Evolutionary conservation across 2,888 invertebrate genomes (phyloP).

Genomic region (Dendrolimus pini): DNA sequence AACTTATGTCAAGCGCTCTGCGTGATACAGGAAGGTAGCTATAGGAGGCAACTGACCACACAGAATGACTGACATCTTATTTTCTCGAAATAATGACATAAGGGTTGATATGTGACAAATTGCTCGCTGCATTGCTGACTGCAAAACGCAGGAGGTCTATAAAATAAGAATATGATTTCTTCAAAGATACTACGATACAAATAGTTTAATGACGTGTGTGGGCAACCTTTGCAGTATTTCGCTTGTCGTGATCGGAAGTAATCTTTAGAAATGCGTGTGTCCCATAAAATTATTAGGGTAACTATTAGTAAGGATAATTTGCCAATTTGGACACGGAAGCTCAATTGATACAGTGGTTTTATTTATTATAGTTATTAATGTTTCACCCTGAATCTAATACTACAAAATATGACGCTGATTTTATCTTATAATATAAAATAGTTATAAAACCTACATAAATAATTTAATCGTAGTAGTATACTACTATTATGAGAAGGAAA

Average conservation of each 20-base stretch:
- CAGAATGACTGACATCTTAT: constrained; percentile 56
- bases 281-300: constrained; percentile 7
- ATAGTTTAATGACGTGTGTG: constrained; percentile 24
- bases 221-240: constrained; percentile 21
- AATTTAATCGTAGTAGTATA: no score
- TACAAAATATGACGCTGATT: no score
- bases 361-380: no score
- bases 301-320: background rate
- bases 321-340: background rate
- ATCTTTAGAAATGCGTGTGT: constrained; percentile 37
- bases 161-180: constrained; percentile 30
- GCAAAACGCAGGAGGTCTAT: constrained; percentile 50
- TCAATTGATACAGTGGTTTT: background rate
- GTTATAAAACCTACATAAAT: no score
- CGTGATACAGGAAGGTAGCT: constrained; percentile 69
- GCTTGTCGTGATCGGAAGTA: constrained; percentile 54
- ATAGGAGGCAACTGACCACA: constrained; percentile 56
- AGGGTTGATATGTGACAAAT: constrained; percentile 60
- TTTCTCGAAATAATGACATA: constrained; percentile 43
- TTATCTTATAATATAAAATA: no score
- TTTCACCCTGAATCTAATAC: no score
- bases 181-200: constrained; percentile 34
- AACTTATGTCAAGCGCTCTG: constrained; percentile 65
- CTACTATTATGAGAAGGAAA: no score
- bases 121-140: constrained; percentile 36